phyloP scores from a whole-genome alignment of 1,140 invertebrate genomes.

The Drosophila kurseongensis region DNA sequence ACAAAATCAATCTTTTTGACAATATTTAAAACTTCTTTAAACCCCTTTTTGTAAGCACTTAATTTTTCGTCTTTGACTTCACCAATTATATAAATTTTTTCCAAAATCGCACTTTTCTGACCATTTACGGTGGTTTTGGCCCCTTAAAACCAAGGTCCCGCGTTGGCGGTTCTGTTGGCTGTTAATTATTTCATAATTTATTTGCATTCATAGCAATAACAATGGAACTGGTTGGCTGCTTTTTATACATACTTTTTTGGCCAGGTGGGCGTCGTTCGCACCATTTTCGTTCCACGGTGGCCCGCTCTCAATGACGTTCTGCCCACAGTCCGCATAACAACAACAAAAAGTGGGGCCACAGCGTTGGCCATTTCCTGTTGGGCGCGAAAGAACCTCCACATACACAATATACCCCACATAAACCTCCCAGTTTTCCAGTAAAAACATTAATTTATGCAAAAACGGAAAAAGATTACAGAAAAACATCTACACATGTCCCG shows the following conservation, averaged over 20 bases:
- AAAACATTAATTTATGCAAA: constrained; percentile 57
- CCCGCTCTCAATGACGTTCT: constrained; percentile 38
- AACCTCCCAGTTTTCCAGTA: constrained; percentile 9
- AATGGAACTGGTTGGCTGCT: constrained; percentile 39
- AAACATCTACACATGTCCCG: constrained; percentile 28
- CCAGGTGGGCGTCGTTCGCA: constrained; percentile 45
- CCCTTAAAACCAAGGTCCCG: constrained; percentile 13
- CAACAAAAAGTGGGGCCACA: constrained; percentile 34
- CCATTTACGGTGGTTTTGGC: not conserved
- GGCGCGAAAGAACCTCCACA: constrained; percentile 34
- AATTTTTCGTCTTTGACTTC: too few species aligned
- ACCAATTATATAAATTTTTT: not conserved
- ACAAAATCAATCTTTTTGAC: too few species aligned
- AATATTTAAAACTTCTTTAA: too few species aligned
- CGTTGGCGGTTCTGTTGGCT: constrained; percentile 26
- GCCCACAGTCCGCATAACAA: constrained; percentile 33
- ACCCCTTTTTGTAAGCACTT: too few species aligned
- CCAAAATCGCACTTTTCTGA: not conserved
- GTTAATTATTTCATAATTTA: constrained; percentile 60
- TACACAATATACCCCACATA: constrained; percentile 6
- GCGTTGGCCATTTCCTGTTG: constrained; percentile 68
- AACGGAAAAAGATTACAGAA: constrained; percentile 23
- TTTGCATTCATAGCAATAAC: constrained; percentile 49
- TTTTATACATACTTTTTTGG: constrained; percentile 10
- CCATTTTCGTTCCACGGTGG: constrained; percentile 41